Conservation (phyloP, 2,888 invertebrate species). For the Labia minor region DNA sequence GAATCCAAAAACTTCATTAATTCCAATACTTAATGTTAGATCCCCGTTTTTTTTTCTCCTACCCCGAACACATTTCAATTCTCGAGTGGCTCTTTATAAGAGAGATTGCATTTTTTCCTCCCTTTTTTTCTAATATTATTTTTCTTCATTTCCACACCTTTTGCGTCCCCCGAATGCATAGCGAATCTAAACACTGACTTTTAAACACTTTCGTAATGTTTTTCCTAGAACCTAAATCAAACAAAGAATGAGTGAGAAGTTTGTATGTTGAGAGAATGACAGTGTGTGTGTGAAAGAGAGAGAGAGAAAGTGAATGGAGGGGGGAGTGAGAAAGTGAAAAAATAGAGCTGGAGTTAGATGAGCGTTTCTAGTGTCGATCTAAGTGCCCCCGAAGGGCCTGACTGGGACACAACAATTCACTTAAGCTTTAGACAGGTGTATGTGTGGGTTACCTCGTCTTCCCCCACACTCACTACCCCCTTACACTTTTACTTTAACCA, state of each 20-base stretch:
- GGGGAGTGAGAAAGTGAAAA: not conserved
- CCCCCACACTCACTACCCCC: no score
- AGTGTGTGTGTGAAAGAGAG: no score
- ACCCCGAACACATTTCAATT: no score
- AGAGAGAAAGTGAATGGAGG: not conserved
- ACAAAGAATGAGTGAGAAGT: not conserved
- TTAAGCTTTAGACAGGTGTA: slow-evolving; percentile 13
- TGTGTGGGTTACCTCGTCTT: not conserved
- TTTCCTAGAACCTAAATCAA: not conserved
- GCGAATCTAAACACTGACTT: not conserved
- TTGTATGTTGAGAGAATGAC: not conserved
- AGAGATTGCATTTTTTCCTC: no score
- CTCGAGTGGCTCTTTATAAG: no score
- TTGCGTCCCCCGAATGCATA: no score
- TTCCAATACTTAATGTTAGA: no score
- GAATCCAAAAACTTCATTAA: no score
- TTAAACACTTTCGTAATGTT: not conserved
- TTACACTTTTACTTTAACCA: not conserved
- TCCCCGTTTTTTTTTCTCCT: no score
- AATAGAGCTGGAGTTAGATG: not conserved
- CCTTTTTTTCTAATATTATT: no score
- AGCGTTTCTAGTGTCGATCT: not conserved
- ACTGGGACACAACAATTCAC: slow-evolving; percentile 13
- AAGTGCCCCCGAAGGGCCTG: slow-evolving; percentile 5
- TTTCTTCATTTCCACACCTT: no score